phyloP scores from a whole-genome alignment of 2,797 vertebrate genomes.

The Dromococcyx pavoninus region DNA sequence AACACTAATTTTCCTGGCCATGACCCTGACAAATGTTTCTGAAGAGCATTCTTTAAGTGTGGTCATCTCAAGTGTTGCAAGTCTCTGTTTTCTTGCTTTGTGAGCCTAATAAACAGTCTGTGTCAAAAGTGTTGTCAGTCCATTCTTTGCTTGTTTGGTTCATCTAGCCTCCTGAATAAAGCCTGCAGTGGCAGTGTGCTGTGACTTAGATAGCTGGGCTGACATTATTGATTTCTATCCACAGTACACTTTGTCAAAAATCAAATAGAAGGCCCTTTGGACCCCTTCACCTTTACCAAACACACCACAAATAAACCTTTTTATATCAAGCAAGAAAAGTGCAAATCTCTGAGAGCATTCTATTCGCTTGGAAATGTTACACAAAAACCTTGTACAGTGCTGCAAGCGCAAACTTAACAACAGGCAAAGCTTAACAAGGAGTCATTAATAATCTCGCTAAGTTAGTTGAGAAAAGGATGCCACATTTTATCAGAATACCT shows the following conservation, averaged over 20 bases:
- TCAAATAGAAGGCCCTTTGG: constrained; percentile 95
- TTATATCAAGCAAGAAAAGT: constrained; percentile 78
- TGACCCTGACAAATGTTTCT: constrained; percentile 93
- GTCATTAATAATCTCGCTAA: constrained; percentile 71
- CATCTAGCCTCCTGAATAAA: constrained; percentile 86
- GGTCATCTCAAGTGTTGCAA: constrained; percentile 84
- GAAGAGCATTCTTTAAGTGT: constrained; percentile 81
- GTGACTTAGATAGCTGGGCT: constrained; percentile 83
- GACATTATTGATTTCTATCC: constrained; percentile 96
- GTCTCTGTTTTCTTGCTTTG: constrained; percentile 80
- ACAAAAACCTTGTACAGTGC: constrained; percentile 21
- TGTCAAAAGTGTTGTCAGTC: constrained; percentile 94
- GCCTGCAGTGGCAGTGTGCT: constrained; percentile 77
- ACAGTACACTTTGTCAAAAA: constrained; percentile 98
- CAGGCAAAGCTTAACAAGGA: constrained; percentile 59
- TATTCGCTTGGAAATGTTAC: constrained; percentile 66
- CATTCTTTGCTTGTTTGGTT: constrained; percentile 95
- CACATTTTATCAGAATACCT: constrained; percentile 3
- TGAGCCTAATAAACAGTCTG: constrained; percentile 90
- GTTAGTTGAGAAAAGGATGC: constrained; percentile 34
- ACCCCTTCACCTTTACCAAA: constrained; percentile 98
- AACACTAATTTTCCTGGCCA: constrained; percentile 89
- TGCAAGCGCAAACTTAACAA: constrained; percentile 62
- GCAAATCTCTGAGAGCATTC: constrained; percentile 58
- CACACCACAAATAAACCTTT: constrained; percentile 86